These are phyloP conservation scores for Kradibia gibbosae DNA, from an alignment of 1,140 invertebrate genomes.

Conservation along the genomic window DNA sequence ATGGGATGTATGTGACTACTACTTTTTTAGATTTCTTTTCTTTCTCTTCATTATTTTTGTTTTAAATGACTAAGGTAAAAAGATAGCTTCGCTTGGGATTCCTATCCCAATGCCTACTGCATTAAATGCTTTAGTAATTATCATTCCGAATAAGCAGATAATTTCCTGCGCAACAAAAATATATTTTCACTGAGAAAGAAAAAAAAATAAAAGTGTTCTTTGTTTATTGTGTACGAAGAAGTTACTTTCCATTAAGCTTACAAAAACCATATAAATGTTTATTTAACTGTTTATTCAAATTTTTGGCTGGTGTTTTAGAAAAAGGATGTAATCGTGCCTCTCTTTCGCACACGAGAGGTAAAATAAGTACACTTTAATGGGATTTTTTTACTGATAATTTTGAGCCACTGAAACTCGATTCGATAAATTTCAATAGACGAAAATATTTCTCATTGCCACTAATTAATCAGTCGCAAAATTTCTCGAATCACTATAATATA, in stretches of 20 bases:
- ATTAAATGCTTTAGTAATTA: neutral
- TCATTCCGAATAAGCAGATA: neutral
- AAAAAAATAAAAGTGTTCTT: neutral
- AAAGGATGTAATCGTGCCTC: neutral
- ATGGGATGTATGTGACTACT: constrained; percentile 69
- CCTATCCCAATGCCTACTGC: neutral
- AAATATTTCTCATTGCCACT: neutral
- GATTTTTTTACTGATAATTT: constrained; percentile 47
- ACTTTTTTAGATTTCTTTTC: constrained; percentile 53
- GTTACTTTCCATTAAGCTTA: neutral
- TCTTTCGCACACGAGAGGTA: constrained; percentile 50
- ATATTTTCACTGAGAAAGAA: neutral
- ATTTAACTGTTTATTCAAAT: too few species aligned
- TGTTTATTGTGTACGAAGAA: constrained; percentile 1
- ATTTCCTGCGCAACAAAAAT: constrained; percentile 11
- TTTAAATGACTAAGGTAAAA: constrained; percentile 9
- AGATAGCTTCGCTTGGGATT: neutral
- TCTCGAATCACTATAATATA: neutral
- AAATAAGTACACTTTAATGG: constrained; percentile 44
- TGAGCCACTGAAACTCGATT: constrained; percentile 53
- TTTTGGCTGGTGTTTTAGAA: neutral
- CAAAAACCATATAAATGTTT: too few species aligned
- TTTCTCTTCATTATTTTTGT: neutral
- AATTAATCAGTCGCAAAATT: neutral
- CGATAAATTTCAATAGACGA: constrained; percentile 40